Base-by-base conservation (phyloP, 2,797 vertebrate species). In the Poecilia gillii region DNA sequence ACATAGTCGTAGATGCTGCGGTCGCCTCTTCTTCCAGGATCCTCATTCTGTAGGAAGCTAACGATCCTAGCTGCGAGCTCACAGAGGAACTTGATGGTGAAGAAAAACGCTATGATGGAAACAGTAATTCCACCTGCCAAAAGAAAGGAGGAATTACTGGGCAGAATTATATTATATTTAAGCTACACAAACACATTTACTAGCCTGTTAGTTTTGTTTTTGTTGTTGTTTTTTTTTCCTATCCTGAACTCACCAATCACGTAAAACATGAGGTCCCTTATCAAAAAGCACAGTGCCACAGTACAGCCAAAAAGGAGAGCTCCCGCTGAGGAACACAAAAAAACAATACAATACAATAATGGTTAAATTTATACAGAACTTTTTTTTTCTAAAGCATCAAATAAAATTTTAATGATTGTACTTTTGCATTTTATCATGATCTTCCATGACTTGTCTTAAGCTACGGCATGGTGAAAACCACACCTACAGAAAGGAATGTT, bases 181-280 rank as follows among this genome's bases (percentile, higher is more conserved):
- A 62, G 43, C 77, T 31, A 3, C 25, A 46, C 71, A 49, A 72
- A 5, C 12, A 45, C 13, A 45, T 45, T 16, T 43, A 43, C 4
- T 6, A n/a, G 13, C 2, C 2, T 71, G 36, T n/a, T 45, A 25
- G 5, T 53, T 25, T 8, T 41, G 1, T 6, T 43, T 66, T 18
- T 12, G 41, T 6, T 2, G n/a, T n/a, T n/a, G n/a, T n/a, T 43
- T 66, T 36, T 13, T 68, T n/a, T 14, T 4, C 31, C 31, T 23
- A 76, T 66, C 45, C 8, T 79, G 78, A 78, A 97, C 98, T 96
- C 95, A 99, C 98, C 98, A 97, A 99, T 99, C 96, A 99, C 96
- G 98, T 99, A 99, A 99, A 99, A 99, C 98, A 99, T 99, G 95
- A 99, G 98, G 98, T 98, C 97, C 96, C 95, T 97, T 97, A 97